Conservation (phyloP, 1,140 invertebrate genomes). For the Carcinoscorpius rotundicauda region DNA sequence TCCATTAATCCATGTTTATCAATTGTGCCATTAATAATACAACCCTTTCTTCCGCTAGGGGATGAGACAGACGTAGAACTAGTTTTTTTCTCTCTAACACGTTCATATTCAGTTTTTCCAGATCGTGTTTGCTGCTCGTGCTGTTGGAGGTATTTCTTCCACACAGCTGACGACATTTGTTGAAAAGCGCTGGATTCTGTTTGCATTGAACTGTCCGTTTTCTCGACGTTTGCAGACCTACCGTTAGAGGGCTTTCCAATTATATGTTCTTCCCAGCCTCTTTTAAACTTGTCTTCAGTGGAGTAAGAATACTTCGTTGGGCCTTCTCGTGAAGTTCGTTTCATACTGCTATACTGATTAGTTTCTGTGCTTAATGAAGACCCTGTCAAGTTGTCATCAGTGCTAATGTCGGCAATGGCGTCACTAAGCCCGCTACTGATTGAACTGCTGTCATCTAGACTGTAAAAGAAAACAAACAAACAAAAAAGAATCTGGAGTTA, state of each 20-base stretch:
- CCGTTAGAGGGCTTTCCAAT: too few relatives aligned
- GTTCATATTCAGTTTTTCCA: too few relatives aligned
- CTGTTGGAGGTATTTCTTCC: constrained; percentile 45
- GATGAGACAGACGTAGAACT: too few relatives aligned
- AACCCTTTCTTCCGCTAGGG: too few relatives aligned
- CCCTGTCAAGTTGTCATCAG: constrained; percentile 38
- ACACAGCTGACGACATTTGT: constrained; percentile 41
- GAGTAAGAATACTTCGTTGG: too few relatives aligned
- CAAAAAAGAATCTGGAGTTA: neutral
- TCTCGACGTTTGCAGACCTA: constrained; percentile 25
- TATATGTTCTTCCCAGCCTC: too few relatives aligned
- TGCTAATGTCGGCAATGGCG: constrained; percentile 43
- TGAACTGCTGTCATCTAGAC: constrained; percentile 48
- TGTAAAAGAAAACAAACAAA: constrained; percentile 29
- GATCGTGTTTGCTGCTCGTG: constrained; percentile 32
- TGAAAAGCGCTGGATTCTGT: constrained; percentile 44
- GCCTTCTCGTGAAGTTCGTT: constrained; percentile 25
- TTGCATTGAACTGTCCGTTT: constrained; percentile 45
- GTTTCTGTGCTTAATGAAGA: constrained; percentile 35
- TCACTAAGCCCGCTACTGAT: constrained; percentile 46
- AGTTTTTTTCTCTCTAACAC: too few relatives aligned
- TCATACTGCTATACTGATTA: constrained; percentile 34
- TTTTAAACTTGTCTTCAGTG: too few relatives aligned
- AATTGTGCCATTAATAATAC: too few relatives aligned
- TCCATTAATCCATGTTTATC: too few relatives aligned